Evolutionary conservation across 2,888 invertebrate genomes (phyloP), one percentile per base, ranked within the genome.

Genomic region (Drosophila gaucha): DNA sequence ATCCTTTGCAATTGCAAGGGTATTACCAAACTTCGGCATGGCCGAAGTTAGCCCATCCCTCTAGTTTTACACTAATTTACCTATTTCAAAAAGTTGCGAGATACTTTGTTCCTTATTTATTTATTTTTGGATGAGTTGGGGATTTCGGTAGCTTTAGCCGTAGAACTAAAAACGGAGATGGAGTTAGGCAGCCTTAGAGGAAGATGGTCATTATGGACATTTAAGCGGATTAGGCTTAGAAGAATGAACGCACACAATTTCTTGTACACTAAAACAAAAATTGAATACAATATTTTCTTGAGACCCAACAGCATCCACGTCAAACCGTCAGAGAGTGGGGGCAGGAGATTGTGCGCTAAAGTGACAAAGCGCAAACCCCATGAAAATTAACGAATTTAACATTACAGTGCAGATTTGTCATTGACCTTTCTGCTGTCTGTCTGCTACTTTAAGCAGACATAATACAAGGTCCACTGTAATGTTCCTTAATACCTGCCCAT

Each of bases 161-260:
- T 9, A n/a, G n/a, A n/a, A n/a, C n/a, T n/a, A n/a, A n/a, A n/a
- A n/a, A 0, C n/a, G 22, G 24, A 16, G 6, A 14, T 16, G 24
- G 24, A n/a, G 14, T 4, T 9, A 20, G 30, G 10, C 5, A 3
- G 14, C 38, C 38, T 51, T 14, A 18, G 30, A 51, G 16, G 6
- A 8, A 22, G 16, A 31, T 20, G 9, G 18, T 16, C 35, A 31
- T 47, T 51, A 35, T 44, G 18, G 20, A 46, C 26, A 12, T 16
- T 57, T 47, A 57, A 69, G 65, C 33, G 35, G 69, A 50, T 69
- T 54, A 46, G 44, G 70, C 44, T 58, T 57, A 31, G 26, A 8
- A 14, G 16, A n/a, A n/a, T n/a, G n/a, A n/a, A n/a, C n/a, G n/a
- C n/a, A n/a, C n/a, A n/a, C n/a, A n/a, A n/a, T n/a, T n/a, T n/a